Conservation (phyloP, 2,797 vertebrate genomes). For the Bradypodion pumilum region DNA sequence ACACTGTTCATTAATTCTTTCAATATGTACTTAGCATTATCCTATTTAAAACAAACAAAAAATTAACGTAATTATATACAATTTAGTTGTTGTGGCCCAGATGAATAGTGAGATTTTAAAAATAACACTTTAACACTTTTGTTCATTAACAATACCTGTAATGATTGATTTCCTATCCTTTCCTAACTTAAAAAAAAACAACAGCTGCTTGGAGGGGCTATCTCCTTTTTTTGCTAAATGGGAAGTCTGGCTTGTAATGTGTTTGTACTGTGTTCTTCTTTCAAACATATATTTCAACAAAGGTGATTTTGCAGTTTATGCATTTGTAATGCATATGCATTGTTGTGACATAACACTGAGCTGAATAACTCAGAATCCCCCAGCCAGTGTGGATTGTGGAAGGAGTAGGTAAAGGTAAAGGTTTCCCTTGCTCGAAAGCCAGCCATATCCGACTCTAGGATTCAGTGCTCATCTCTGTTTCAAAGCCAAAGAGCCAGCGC, state of each 20-base stretch:
- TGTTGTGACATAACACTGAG: not conserved
- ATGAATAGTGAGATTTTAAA: not conserved
- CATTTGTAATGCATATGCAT: not conserved
- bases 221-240: not conserved
- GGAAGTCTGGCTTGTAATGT: not conserved
- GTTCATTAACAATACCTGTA: not conserved
- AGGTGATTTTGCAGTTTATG: not conserved
- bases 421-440: too few relatives aligned
- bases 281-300: not conserved
- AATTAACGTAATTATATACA: not conserved
- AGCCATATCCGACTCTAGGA: too few relatives aligned
- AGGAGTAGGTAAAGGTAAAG: too few relatives aligned
- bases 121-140: not conserved
- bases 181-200: not conserved
- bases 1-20: not conserved
- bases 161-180: not conserved
- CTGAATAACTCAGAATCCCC: too few relatives aligned
- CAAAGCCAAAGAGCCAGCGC: too few relatives aligned
- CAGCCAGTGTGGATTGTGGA: too few relatives aligned
- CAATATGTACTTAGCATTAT: not conserved
- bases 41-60: not conserved
- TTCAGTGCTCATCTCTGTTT: too few relatives aligned
- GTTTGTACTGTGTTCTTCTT: conserved; percentile 40
- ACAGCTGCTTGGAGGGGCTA: not conserved
- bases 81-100: not conserved